Percentiles rank a stretch among this genome's conserved stretches.
Evolutionary conservation across 2,113 vertebrate genomes (phyloP).

Genomic region (Grallaria varia): DNA sequence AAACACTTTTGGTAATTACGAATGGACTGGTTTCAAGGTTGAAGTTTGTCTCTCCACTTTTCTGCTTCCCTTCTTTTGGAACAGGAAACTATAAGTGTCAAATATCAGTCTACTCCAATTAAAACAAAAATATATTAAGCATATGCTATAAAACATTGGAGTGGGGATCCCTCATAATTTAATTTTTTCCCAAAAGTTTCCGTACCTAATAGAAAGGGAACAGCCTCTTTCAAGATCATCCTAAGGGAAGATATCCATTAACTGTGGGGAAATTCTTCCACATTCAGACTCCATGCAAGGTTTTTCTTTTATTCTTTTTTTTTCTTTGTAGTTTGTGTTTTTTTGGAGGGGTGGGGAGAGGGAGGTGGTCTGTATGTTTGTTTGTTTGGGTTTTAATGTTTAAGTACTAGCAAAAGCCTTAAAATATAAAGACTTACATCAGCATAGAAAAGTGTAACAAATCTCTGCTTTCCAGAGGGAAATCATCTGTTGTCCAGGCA

Average conservation of each 20-base stretch:
- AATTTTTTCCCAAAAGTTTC: not conserved
- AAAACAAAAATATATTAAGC: not conserved
- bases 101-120: not conserved
- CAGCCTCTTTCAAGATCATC: not conserved
- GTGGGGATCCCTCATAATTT: not conserved
- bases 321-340: too few species aligned
- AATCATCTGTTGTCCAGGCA: not conserved
- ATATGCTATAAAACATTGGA: not conserved
- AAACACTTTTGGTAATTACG: not conserved
- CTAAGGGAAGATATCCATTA: not conserved
- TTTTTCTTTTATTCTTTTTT: not conserved
- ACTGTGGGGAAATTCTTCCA: fast-evolving
- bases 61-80: not conserved
- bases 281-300: not conserved
- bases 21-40: not conserved
- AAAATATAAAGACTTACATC: not conserved
- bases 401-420: not conserved
- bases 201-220: not conserved
- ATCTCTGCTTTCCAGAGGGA: not conserved
- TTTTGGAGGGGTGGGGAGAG: not conserved
- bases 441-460: not conserved
- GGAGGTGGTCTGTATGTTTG: not conserved
- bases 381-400: not conserved
- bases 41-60: not conserved
- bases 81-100: not conserved